These are phyloP conservation scores for Parnassius mnemosyne DNA, from an alignment of 2,888 invertebrate genomes.

Conservation along the genomic window DNA sequence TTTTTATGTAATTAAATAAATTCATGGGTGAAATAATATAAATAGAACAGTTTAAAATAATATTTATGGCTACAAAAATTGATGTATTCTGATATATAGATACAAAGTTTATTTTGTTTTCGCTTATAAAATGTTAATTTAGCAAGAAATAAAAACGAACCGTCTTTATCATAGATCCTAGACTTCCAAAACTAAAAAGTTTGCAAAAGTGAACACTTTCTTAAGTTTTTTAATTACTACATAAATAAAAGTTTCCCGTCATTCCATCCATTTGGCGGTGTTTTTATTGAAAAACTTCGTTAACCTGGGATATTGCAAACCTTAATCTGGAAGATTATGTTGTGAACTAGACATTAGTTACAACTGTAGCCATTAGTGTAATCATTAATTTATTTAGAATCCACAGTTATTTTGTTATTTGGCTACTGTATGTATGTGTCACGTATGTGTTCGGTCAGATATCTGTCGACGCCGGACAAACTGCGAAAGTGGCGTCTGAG, in stretches of 20 bases:
- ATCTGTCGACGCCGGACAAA: too few species aligned
- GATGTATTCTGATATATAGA: too few species aligned
- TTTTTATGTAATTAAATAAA: too few species aligned
- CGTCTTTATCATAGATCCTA: not conserved
- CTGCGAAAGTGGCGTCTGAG: too few species aligned
- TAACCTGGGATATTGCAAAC: conserved; percentile 14
- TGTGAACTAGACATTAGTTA: not conserved
- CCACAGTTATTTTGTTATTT: too few species aligned
- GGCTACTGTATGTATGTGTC: too few species aligned
- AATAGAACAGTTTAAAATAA: too few species aligned
- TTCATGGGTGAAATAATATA: too few species aligned
- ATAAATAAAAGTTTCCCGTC: conserved; percentile 22
- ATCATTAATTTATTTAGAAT: not conserved
- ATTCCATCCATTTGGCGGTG: conserved; percentile 14
- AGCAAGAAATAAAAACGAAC: not conserved
- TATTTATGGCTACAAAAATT: too few species aligned
- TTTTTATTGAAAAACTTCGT: conserved; percentile 23
- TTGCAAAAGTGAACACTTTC: conserved; percentile 9
- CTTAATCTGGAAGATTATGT: conserved; percentile 3
- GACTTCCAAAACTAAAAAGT: conserved; percentile 9
- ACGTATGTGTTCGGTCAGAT: too few species aligned
- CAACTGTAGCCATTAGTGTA: not conserved
- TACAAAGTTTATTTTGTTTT: too few species aligned
- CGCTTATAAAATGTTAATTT: too few species aligned
- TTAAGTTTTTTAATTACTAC: conserved; percentile 24